Base-by-base conservation (phyloP, 2,888 invertebrate genomes). In the Elysia crispata region DNA sequence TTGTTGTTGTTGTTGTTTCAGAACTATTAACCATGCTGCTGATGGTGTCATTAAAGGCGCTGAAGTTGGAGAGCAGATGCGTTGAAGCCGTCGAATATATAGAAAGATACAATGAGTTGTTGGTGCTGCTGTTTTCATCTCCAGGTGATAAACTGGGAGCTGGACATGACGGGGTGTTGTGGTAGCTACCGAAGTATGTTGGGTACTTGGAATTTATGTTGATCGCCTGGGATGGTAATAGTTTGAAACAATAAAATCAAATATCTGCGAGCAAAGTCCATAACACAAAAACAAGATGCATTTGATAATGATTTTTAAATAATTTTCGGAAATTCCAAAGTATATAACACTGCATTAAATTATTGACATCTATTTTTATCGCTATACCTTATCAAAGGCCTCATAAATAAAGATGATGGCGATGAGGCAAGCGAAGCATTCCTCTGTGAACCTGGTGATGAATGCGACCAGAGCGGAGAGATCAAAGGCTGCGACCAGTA, bases 331-430 rank as follows among this genome's bases (percentile, higher is more conserved):
- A 41, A 41, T 41, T 41, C 3, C 41, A 41, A 41, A 41, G 11
- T 3, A 11, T 41, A 41, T 41, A 41, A 41, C 41, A 41, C 41
- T 41, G 11, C 3, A 41, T 41, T 6, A 11, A 41, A 6, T 41
- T 6, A 41, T 41, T 8, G 41, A 41, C 11, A 69, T 95, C 94
- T 86, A 96, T 93, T n/a, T n/a, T n/a, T n/a, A n/a, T n/a, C n/a
- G n/a, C n/a, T n/a, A n/a, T 50, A 98, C 96, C 93, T 99, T 98
- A 93, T 97, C 97, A 85, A 98, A 95, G 77, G 98, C 98, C 95
- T 99, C 97, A 91, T 96, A 96, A 92, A 99, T 98, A 93, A 99
- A 99, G 91, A 99, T 99, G 89, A 99, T 96, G 33, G 98, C 98
- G 90, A 99, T 98, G 25, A 99, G 93, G 0, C 97, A 97, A 15